Conservation (phyloP, 1,140 invertebrate genomes). For the Polypedilum vanderplanki region DNA sequence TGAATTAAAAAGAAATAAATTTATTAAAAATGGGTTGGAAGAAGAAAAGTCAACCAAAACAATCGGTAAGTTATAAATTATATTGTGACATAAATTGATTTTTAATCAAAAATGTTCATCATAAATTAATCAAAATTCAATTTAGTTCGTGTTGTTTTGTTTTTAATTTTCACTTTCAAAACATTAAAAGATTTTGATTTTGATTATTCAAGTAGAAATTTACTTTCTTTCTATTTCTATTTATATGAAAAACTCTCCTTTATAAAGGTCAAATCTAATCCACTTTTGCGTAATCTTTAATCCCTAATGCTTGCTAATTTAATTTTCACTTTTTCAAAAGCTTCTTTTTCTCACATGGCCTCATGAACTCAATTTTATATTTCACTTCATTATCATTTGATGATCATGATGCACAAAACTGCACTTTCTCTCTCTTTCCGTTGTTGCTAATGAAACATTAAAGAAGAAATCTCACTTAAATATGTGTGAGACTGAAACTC, state of each 20-base stretch:
- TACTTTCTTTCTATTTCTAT: too few relatives aligned
- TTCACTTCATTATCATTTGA: neutral
- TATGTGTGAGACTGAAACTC: too few relatives aligned
- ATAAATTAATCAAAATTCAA: too few relatives aligned
- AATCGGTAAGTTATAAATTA: neutral
- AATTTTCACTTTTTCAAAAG: neutral
- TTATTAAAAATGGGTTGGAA: neutral
- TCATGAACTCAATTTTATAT: constrained; percentile 8
- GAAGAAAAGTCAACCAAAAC: constrained; percentile 11
- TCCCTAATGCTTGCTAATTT: neutral
- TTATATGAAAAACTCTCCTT: too few relatives aligned
- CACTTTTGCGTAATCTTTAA: neutral
- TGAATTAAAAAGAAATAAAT: neutral
- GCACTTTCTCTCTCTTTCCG: neutral
- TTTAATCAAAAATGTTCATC: neutral
- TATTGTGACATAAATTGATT: neutral
- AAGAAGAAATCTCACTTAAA: neutral
- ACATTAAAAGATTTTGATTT: neutral
- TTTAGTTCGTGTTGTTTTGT: neutral
- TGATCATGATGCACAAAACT: neutral
- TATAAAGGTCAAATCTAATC: neutral
- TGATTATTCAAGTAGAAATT: neutral
- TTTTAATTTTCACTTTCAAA: neutral
- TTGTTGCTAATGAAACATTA: neutral
- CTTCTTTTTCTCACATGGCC: constrained; percentile 15